A percentile compares a stretch with the other conserved stretches of the same genome.
phyloP scores from a whole-genome alignment of 92 coral and sea anemone genomes.

The Actinostola sp. region DNA sequence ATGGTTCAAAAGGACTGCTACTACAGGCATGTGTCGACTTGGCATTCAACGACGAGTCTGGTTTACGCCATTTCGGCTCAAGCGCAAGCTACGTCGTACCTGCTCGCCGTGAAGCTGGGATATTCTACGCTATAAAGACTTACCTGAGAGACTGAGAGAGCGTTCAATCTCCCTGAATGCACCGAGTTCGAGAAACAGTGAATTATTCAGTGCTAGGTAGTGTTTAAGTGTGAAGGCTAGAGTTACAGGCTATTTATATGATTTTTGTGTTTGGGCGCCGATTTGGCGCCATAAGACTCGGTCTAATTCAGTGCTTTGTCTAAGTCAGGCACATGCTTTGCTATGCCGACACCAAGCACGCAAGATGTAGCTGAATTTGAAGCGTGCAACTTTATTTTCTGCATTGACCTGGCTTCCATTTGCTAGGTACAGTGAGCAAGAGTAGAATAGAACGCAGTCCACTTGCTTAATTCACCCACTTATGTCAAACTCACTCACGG shows the following conservation, averaged over 20 bases:
- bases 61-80: slow-evolving; percentile 6
- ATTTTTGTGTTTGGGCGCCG: slow-evolving; percentile 91
- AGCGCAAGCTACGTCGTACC: slow-evolving; percentile 21
- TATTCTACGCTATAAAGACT: slow-evolving; percentile 14
- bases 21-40: slow-evolving; percentile 40
- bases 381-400: slow-evolving; percentile 24
- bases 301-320: slow-evolving; percentile 94
- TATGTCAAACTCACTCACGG: slow-evolving; percentile 33
- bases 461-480: slow-evolving; percentile 2
- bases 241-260: slow-evolving; percentile 95
- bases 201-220: slow-evolving; percentile 74
- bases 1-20: slow-evolving; percentile 1
- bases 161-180: slow-evolving; percentile 27
- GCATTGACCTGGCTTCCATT: slow-evolving; percentile 36
- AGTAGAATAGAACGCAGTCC: slow-evolving; percentile 14
- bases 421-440: slow-evolving; percentile 28
- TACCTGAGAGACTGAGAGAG: slow-evolving; percentile 20
- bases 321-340: slow-evolving; percentile 84
- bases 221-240: slow-evolving; percentile 81
- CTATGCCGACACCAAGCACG: slow-evolving; percentile 93
- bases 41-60: slow-evolving; percentile 2
- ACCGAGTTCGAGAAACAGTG: slow-evolving; percentile 52
- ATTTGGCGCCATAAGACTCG: slow-evolving; percentile 87
- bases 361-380: slow-evolving; percentile 87
- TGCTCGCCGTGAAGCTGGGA: slow-evolving; percentile 8